These are phyloP conservation scores for Misgurnus anguillicaudatus DNA, from an alignment of 2,113 vertebrate genomes.

Conservation along the genomic window DNA sequence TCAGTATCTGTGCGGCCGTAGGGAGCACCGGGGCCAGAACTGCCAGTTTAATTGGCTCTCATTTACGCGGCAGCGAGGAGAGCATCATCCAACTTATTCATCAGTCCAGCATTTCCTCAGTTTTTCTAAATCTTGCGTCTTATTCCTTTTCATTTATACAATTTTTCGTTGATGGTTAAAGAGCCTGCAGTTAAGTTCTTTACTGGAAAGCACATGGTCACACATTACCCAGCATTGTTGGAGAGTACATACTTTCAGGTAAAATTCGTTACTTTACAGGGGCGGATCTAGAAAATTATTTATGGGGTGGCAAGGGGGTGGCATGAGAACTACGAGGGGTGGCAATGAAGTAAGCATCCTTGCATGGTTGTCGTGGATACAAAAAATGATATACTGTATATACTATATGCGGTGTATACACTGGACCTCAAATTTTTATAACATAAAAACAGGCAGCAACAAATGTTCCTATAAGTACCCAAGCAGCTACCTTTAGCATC, in stretches of 20 bases:
- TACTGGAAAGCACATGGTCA: slow-evolving; percentile 27
- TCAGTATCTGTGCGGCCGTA: slow-evolving; percentile 53
- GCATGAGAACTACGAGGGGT: too few relatives aligned
- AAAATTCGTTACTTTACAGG: too few relatives aligned
- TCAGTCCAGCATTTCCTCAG: slow-evolving; percentile 51
- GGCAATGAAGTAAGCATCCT: too few relatives aligned
- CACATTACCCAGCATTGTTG: background rate
- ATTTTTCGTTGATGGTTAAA: background rate
- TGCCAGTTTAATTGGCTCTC: slow-evolving; percentile 79
- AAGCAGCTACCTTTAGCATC: too few relatives aligned
- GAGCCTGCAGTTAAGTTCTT: background rate
- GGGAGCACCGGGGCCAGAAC: slow-evolving; percentile 68
- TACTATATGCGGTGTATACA: too few relatives aligned
- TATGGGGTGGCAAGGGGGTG: too few relatives aligned
- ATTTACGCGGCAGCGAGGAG: slow-evolving; percentile 75
- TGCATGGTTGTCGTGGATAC: too few relatives aligned
- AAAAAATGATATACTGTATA: too few relatives aligned
- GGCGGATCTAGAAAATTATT: too few relatives aligned
- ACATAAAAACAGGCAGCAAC: too few relatives aligned
- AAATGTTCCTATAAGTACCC: too few relatives aligned
- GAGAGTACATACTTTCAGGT: background rate
- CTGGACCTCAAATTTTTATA: too few relatives aligned
- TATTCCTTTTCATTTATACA: background rate
- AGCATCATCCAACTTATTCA: slow-evolving; percentile 71
- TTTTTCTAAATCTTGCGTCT: slow-evolving; percentile 11